phyloP scores from a whole-genome alignment of 2,888 invertebrate genomes.

The Dromius quadrimaculatus region DNA sequence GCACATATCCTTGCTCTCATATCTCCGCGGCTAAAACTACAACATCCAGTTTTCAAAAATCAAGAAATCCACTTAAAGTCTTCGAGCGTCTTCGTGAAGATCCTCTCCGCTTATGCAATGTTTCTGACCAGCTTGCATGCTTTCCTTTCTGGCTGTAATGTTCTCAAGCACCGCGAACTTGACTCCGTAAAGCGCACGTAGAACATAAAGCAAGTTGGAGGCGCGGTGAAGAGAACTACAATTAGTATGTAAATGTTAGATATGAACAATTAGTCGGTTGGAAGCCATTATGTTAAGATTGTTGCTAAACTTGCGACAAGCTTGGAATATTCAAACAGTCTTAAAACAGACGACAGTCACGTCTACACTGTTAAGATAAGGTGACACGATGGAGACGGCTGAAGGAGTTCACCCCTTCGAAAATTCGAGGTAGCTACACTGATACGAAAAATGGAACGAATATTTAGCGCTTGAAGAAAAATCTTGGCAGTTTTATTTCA shows the following conservation, averaged over 20 bases:
- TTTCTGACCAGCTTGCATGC: too few relatives aligned
- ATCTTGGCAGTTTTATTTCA: not conserved
- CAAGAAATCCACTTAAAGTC: too few relatives aligned
- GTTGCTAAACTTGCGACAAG: slow-evolving; percentile 65
- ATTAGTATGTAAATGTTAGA: slow-evolving; percentile 66
- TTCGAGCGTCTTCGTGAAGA: too few relatives aligned
- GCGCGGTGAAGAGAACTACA: slow-evolving; percentile 56
- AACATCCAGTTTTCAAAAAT: too few relatives aligned
- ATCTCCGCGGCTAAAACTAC: too few relatives aligned
- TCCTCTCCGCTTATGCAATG: too few relatives aligned
- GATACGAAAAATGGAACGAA: not conserved
- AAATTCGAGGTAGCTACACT: slow-evolving; percentile 1
- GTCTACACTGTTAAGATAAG: slow-evolving; percentile 66
- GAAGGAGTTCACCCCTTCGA: not conserved
- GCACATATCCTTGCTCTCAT: too few relatives aligned
- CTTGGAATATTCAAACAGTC: slow-evolving; percentile 68
- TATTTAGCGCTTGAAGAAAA: not conserved
- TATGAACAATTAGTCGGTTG: slow-evolving; percentile 66
- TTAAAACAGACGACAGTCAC: slow-evolving; percentile 66
- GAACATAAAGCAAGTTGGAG: slow-evolving; percentile 61
- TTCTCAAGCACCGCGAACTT: too few relatives aligned
- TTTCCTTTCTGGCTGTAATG: too few relatives aligned
- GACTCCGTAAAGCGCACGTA: slow-evolving; percentile 24
- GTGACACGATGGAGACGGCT: slow-evolving; percentile 49
- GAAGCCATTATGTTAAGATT: slow-evolving; percentile 63